Percentiles rank a stretch among this genome's conserved stretches.
Conservation (phyloP, 2,113 vertebrate species). For the Atlantisia rogersi region DNA sequence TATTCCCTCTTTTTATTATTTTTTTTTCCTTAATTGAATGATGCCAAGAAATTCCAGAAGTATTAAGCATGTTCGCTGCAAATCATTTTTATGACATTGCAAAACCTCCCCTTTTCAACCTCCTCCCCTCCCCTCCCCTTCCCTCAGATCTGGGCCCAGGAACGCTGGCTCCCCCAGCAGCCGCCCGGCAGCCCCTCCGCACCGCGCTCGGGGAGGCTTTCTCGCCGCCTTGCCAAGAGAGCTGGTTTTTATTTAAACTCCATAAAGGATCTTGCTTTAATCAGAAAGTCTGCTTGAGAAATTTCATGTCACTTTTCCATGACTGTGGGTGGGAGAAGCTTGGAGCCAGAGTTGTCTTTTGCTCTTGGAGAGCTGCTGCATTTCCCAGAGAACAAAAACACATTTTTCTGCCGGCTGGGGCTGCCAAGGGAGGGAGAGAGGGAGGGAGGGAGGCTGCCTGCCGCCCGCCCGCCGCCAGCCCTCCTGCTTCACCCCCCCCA, state of each 20-base stretch:
- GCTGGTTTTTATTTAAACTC: constrained; percentile 69
- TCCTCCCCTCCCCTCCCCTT: not conserved
- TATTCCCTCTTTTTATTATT: constrained; percentile 64
- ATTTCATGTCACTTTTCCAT: constrained; percentile 78
- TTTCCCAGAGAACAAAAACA: constrained; percentile 62
- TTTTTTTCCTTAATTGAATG: constrained; percentile 68
- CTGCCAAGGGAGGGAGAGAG: not conserved
- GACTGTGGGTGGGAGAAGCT: constrained; percentile 74
- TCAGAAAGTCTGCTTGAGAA: constrained; percentile 76
- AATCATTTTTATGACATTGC: constrained; percentile 79
- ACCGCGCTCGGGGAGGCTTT: constrained; percentile 50
- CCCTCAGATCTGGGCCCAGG: constrained; percentile 46
- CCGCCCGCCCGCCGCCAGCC: not conserved
- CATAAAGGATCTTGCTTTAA: constrained; percentile 74
- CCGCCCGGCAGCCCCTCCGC: constrained; percentile 21
- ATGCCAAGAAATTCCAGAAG: constrained; percentile 79
- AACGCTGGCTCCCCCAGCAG: constrained; percentile 32
- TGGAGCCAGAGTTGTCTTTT: constrained; percentile 76
- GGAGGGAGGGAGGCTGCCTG: not conserved
- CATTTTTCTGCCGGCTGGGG: constrained; percentile 39
- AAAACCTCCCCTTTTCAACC: constrained; percentile 60
- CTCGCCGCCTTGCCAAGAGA: constrained; percentile 59
- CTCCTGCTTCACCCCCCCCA: not conserved
- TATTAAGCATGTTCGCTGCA: constrained; percentile 72
- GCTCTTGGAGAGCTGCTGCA: constrained; percentile 60